Evolutionary conservation across 2,888 invertebrate genomes (phyloP).

Genomic region (Halictus quadricinctus): DNA sequence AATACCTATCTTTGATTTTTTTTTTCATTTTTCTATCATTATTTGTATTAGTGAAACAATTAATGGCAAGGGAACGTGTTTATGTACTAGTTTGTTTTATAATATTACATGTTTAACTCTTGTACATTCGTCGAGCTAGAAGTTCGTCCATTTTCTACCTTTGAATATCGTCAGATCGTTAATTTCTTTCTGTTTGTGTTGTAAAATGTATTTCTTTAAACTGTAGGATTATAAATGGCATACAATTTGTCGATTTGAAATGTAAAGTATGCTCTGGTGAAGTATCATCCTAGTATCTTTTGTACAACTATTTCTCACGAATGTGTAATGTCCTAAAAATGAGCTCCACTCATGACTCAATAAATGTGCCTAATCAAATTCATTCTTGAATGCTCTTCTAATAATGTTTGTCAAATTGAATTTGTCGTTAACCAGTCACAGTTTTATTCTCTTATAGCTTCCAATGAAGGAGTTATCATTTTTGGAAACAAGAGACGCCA

Average conservation of each 20-base stretch:
- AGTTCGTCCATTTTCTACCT: no score
- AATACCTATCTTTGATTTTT: no score
- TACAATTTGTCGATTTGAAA: neutral
- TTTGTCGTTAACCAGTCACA: neutral
- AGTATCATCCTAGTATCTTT: neutral
- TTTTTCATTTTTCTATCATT: no score
- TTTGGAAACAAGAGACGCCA: neutral
- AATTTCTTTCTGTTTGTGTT: no score
- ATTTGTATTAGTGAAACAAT: no score
- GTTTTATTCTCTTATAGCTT: neutral
- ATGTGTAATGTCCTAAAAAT: neutral
- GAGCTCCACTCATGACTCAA: neutral
- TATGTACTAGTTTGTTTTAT: no score
- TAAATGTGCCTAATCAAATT: neutral
- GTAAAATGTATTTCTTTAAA: no score
- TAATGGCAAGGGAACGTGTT: no score
- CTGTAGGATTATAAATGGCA: neutral
- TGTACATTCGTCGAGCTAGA: no score
- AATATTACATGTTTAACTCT: no score
- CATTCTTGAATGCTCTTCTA: neutral
- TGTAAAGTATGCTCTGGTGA: neutral
- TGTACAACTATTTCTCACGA: neutral
- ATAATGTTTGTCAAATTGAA: neutral
- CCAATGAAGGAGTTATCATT: neutral
- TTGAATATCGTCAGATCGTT: no score